phyloP scores from a whole-genome alignment of 2,888 invertebrate species.

The Formica aserva region DNA sequence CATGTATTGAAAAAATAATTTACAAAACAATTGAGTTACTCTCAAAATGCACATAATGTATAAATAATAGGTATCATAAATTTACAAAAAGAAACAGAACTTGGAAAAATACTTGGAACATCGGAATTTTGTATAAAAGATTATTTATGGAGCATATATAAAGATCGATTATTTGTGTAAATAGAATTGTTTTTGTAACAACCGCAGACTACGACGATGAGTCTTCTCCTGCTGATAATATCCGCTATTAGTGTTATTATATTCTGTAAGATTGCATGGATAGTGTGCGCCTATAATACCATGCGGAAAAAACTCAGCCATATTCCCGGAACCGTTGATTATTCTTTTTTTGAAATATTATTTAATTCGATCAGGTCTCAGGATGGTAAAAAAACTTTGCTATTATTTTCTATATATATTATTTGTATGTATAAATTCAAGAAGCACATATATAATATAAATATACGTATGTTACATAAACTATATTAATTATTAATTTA shows the following conservation, averaged over 20 bases:
- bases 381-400: background rate
- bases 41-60: too few relatives aligned
- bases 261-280: background rate
- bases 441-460: background rate
- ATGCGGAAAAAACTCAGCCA: background rate
- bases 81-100: background rate
- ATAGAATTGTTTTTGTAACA: background rate
- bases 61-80: background rate
- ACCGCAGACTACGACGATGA: background rate
- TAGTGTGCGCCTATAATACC: background rate
- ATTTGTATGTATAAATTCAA: background rate
- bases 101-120: background rate
- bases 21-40: too few relatives aligned
- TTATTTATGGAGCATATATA: background rate
- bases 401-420: background rate
- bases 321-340: background rate
- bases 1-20: background rate
- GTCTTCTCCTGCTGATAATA: background rate
- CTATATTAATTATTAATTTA: background rate
- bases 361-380: background rate
- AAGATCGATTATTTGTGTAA: constrained; percentile 1
- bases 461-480: background rate
- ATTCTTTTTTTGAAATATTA: background rate
- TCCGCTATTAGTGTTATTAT: background rate
- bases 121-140: background rate